Percentiles rank a stretch among this genome's conserved stretches.
Conservation (phyloP, 2,888 invertebrate species). For the Flexamia atlantica region DNA sequence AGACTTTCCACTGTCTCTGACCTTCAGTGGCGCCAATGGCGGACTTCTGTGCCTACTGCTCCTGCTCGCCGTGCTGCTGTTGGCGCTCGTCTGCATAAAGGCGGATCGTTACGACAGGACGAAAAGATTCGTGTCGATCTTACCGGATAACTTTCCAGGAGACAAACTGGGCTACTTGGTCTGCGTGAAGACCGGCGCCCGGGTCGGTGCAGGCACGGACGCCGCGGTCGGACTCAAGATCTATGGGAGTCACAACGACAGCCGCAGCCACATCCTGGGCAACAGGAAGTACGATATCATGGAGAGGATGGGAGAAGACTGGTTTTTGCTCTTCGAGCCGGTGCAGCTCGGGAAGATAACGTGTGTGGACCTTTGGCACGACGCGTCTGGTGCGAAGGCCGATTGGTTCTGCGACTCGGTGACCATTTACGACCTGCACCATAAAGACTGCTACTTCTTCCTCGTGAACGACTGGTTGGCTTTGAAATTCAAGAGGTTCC, state of each 20-base stretch:
- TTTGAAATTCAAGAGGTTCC: background rate
- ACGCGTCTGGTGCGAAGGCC: background rate
- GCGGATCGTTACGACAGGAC: background rate
- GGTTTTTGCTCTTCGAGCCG: background rate
- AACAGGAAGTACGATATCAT: no score
- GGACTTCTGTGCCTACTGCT: background rate
- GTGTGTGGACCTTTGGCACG: background rate
- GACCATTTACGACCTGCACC: background rate
- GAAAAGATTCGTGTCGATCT: background rate
- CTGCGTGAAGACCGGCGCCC: background rate
- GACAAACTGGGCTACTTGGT: background rate
- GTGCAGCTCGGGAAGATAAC: background rate
- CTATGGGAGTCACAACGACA: no score
- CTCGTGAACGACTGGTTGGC: background rate
- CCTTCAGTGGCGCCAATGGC: background rate
- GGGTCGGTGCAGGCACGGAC: no score
- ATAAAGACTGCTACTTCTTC: no score
- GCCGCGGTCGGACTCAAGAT: background rate
- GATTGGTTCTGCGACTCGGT: background rate
- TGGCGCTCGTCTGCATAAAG: background rate
- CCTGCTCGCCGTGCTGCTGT: background rate
- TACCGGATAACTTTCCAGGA: background rate
- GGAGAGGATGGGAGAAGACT: no score
- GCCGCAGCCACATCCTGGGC: no score
- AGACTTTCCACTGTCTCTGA: background rate